A percentile compares a stretch with the other conserved stretches of the same genome.
Conservation (phyloP, 2,888 invertebrate genomes). For the Mechanitis messenoides region DNA sequence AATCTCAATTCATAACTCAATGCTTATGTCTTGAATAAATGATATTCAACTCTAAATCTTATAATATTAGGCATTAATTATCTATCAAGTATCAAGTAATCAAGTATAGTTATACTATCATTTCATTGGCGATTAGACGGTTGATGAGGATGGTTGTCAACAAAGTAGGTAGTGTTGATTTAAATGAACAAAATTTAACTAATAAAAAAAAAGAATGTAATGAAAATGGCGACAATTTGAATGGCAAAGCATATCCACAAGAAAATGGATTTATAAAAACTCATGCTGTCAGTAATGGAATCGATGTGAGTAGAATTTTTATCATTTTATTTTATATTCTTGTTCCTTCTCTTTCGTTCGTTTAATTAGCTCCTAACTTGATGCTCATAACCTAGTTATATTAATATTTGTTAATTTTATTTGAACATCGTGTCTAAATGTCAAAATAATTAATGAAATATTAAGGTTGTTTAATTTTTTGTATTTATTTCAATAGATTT, state of each 20-base stretch:
- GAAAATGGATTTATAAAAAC: slow-evolving; percentile 55
- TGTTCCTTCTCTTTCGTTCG: neutral
- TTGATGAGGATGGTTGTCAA: slow-evolving; percentile 50
- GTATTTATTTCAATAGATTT: no score
- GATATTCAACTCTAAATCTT: no score
- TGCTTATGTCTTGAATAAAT: no score
- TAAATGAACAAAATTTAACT: slow-evolving; percentile 30
- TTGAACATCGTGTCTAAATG: no score
- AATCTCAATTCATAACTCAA: no score
- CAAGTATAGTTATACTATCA: neutral
- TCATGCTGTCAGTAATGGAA: slow-evolving; percentile 42
- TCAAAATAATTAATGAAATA: no score
- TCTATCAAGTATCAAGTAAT: neutral
- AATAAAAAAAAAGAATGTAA: slow-evolving; percentile 41
- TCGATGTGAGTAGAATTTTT: slow-evolving; percentile 48
- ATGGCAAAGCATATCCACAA: slow-evolving; percentile 46
- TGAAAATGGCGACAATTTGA: slow-evolving; percentile 38
- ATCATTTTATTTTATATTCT: slow-evolving; percentile 13
- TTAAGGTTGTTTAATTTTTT: slow-evolving; percentile 10
- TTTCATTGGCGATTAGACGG: neutral
- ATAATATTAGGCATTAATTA: no score
- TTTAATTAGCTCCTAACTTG: slow-evolving; percentile 2
- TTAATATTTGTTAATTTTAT: neutral
- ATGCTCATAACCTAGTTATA: neutral
- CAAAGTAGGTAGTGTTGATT: slow-evolving; percentile 37